phyloP scores from a whole-genome alignment of 2,888 invertebrate genomes.

The Oscheius sp. region DNA sequence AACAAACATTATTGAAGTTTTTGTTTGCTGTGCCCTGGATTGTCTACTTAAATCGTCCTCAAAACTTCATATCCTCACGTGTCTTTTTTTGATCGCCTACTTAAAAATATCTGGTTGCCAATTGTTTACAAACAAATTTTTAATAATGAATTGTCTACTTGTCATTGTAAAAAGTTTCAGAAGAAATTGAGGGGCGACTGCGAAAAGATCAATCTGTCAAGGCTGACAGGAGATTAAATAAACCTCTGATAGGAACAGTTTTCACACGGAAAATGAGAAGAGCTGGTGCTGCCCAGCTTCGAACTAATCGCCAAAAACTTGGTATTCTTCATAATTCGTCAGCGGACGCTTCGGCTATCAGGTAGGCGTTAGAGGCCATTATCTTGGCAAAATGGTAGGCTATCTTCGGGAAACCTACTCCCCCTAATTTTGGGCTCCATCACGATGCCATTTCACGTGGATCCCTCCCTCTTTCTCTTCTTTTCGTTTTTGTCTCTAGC shows the following conservation, averaged over 20 bases:
- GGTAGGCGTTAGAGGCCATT: not conserved
- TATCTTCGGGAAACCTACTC: not conserved
- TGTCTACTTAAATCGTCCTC: slow-evolving; percentile 6
- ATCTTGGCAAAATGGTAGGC: not conserved
- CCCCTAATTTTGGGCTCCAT: not conserved
- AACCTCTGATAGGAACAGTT: not conserved
- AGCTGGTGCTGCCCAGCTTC: slow-evolving; percentile 14
- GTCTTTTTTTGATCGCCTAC: slow-evolving; percentile 20
- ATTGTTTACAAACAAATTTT: not conserved
- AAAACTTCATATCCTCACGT: slow-evolving; percentile 11
- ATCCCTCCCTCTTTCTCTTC: not conserved
- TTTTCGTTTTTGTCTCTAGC: not conserved
- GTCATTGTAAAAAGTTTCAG: not conserved
- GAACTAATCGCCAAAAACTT: not conserved
- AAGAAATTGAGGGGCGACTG: not conserved
- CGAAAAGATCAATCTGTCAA: slow-evolving; percentile 17
- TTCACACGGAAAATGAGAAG: not conserved
- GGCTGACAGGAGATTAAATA: slow-evolving; percentile 14
- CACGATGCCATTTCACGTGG: not conserved
- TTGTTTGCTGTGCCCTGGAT: slow-evolving; percentile 1
- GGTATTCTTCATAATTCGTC: slow-evolving; percentile 22
- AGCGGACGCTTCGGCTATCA: slow-evolving; percentile 7
- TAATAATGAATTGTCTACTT: slow-evolving; percentile 2
- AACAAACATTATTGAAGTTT: slow-evolving; percentile 23
- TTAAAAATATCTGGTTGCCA: slow-evolving; percentile 16